Conservation (phyloP, 2,888 invertebrate genomes). For the Rhagium mordax region DNA sequence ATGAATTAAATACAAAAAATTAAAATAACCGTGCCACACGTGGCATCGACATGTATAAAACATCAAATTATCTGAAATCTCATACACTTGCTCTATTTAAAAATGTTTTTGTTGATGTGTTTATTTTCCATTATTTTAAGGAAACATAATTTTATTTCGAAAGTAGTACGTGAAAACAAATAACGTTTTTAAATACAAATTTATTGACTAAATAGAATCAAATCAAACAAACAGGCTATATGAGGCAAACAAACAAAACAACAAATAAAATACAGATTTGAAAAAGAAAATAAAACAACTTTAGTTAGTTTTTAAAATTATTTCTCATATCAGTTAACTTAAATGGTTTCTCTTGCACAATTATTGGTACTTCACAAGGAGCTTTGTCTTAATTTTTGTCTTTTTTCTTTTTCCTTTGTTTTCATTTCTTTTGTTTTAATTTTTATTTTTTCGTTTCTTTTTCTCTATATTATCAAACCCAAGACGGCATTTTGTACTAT, state of each 20-base stretch:
- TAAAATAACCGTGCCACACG: background rate
- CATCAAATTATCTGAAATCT: background rate
- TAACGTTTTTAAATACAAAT: background rate
- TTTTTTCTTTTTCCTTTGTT: too few relatives aligned
- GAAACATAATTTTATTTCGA: background rate
- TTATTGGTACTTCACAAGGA: too few relatives aligned
- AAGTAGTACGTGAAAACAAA: background rate
- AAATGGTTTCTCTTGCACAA: too few relatives aligned
- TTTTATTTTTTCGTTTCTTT: too few relatives aligned
- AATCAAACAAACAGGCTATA: background rate
- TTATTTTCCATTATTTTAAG: background rate
- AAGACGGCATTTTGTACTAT: too few relatives aligned
- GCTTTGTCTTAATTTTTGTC: too few relatives aligned
- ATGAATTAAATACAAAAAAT: background rate
- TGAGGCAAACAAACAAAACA: background rate
- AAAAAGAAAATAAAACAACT: too few relatives aligned
- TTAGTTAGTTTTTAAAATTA: too few relatives aligned
- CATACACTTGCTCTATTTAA: background rate
- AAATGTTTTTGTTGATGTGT: background rate
- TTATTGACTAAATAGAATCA: background rate
- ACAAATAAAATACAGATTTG: background rate
- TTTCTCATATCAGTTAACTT: too few relatives aligned
- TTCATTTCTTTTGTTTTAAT: too few relatives aligned
- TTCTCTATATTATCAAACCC: too few relatives aligned
- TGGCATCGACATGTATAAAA: background rate